These are phyloP conservation scores for Odontocolon sp. DNA, from an alignment of 2,888 invertebrate species.

Conservation along the genomic window DNA sequence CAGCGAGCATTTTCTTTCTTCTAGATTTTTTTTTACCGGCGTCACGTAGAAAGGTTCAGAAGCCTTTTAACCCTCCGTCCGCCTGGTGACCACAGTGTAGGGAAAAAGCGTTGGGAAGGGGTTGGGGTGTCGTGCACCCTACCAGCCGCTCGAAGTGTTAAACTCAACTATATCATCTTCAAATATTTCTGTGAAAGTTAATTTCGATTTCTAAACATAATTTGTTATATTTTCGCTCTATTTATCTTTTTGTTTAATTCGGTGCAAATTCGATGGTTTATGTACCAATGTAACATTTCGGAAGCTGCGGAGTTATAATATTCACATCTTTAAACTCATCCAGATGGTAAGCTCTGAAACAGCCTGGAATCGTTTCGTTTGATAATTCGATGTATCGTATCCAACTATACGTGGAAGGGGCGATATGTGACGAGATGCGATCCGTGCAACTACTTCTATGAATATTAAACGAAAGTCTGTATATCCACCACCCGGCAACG, in stretches of 20 bases:
- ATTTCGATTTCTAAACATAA: no score
- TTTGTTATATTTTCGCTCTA: background rate
- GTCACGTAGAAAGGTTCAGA: background rate
- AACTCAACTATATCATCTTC: no score
- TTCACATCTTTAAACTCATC: constrained; percentile 8
- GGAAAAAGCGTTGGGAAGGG: no score
- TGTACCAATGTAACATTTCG: background rate
- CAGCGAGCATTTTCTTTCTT: constrained; percentile 13
- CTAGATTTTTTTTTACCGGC: background rate
- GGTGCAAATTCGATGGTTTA: no score
- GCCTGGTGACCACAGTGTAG: no score
- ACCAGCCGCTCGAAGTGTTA: no score
- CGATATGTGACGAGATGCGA: constrained; percentile 46
- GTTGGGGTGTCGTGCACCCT: no score
- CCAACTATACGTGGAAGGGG: constrained; percentile 3
- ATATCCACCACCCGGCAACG: constrained; percentile 4
- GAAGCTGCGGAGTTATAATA: background rate
- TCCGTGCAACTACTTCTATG: constrained; percentile 62
- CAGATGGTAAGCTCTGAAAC: constrained; percentile 1
- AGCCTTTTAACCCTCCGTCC: background rate
- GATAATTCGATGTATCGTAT: constrained; percentile 9
- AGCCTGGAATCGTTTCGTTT: constrained; percentile 13
- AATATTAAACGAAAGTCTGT: constrained; percentile 63
- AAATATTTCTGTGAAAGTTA: no score
- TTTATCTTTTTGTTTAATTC: background rate